Percentiles rank a stretch among this genome's conserved stretches.
These are phyloP conservation scores for Torymus tubicola DNA, from an alignment of 2,888 invertebrate species.

Conservation along the genomic window DNA sequence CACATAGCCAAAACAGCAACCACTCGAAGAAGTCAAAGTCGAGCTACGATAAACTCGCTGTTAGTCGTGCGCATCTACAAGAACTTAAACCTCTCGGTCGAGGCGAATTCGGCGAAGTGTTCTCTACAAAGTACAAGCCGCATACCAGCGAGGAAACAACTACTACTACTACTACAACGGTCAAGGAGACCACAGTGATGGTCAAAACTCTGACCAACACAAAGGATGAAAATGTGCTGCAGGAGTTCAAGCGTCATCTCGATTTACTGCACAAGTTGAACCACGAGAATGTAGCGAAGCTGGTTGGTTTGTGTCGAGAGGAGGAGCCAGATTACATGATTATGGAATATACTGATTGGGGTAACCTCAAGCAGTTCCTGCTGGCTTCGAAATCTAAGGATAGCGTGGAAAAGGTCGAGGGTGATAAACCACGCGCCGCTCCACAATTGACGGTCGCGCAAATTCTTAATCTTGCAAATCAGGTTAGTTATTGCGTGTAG, in stretches of 20 bases:
- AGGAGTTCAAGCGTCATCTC: slow-evolving; percentile 92
- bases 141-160: slow-evolving; percentile 77
- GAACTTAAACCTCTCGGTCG: slow-evolving; percentile 83
- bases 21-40: slow-evolving; percentile 81
- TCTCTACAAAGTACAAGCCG: slow-evolving; percentile 83
- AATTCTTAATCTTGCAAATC: slow-evolving; percentile 81
- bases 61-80: slow-evolving; percentile 85
- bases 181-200: slow-evolving; percentile 79
- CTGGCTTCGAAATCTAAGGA: slow-evolving; percentile 78
- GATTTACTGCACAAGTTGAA: slow-evolving; percentile 90
- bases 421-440: slow-evolving; percentile 73
- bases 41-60: slow-evolving; percentile 86
- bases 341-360: slow-evolving; percentile 96
- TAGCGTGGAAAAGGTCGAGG: slow-evolving; percentile 63
- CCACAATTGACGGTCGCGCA: slow-evolving; percentile 84
- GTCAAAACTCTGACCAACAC: slow-evolving; percentile 87
- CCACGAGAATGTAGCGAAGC: slow-evolving; percentile 87
- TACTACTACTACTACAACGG: slow-evolving; percentile 86
- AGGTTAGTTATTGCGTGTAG: slow-evolving; percentile 35
- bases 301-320: slow-evolving; percentile 89
- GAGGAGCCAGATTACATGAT: slow-evolving; percentile 93
- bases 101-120: slow-evolving; percentile 95
- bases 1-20: slow-evolving; percentile 79
- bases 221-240: slow-evolving; percentile 86
- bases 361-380: slow-evolving; percentile 93